A percentile compares a stretch with the other conserved stretches of the same genome.
These are phyloP conservation scores for Agrochola macilenta DNA, from an alignment of 2,888 invertebrate genomes.

Conservation along the genomic window DNA sequence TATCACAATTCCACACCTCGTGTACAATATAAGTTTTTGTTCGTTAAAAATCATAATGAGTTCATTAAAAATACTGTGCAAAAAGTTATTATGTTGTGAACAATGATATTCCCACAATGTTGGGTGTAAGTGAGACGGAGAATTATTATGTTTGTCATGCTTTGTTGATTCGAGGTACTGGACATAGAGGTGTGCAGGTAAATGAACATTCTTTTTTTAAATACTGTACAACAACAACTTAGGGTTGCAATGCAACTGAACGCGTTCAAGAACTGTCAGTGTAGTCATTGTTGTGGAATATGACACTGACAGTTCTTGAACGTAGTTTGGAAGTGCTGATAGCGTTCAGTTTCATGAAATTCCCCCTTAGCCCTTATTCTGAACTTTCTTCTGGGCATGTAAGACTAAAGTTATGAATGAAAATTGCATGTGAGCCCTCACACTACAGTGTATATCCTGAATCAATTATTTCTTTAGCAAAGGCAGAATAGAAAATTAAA, in stretches of 20 bases:
- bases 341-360: neutral
- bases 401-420: neutral
- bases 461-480: neutral
- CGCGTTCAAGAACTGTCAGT: neutral
- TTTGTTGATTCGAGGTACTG: slow-evolving; percentile 68
- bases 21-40: slow-evolving; percentile 55
- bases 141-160: slow-evolving; percentile 75
- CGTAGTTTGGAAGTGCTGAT: neutral
- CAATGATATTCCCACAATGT: slow-evolving; percentile 72
- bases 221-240: neutral
- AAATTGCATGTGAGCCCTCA: neutral
- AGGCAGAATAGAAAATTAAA: neutral
- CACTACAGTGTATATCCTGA: neutral
- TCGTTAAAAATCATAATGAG: slow-evolving; percentile 55
- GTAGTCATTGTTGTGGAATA: neutral
- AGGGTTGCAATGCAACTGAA: neutral
- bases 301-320: neutral
- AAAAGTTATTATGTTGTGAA: slow-evolving; percentile 60
- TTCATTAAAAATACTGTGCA: slow-evolving; percentile 56
- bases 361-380: neutral
- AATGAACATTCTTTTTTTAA: neutral
- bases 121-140: slow-evolving; percentile 64
- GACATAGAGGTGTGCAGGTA: slow-evolving; percentile 63
- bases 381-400: neutral
- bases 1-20: slow-evolving; percentile 31